phyloP scores from a whole-genome alignment of 2,888 invertebrate species.

The Epirrhoe alternata region DNA sequence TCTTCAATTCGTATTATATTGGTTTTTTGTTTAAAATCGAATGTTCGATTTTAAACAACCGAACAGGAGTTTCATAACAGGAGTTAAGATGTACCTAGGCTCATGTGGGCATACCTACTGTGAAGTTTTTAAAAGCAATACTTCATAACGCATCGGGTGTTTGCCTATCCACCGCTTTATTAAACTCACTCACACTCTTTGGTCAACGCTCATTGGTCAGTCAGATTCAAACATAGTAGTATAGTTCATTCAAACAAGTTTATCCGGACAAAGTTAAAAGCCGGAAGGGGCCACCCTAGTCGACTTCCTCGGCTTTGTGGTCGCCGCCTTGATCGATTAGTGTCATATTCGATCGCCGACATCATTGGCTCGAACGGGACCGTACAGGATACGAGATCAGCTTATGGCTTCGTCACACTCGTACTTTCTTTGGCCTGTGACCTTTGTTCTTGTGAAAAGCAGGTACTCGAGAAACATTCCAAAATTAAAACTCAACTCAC shows the following conservation, averaged over 20 bases:
- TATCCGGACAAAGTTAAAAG: constrained; percentile 15
- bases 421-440: neutral
- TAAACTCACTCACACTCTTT: neutral
- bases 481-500: no score
- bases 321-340: constrained; percentile 48
- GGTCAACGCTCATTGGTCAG: neutral
- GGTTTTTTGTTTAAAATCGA: no score
- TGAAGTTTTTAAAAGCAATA: no score
- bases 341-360: constrained; percentile 50
- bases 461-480: no score
- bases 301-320: constrained; percentile 38
- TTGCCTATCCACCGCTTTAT: neutral
- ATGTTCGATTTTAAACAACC: no score
- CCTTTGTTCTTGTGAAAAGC: no score
- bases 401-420: neutral
- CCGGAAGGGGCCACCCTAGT: constrained; percentile 24
- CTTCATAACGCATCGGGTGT: no score
- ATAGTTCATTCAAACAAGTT: neutral
- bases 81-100: no score
- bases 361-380: constrained; percentile 37
- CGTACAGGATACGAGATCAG: constrained; percentile 32
- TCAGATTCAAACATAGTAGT: neutral
- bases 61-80: no score
- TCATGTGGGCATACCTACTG: no score
- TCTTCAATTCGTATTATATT: no score